Base-by-base conservation (phyloP, 92 coral and sea anemone genomes). In the Chrysogorgia sp. region DNA sequence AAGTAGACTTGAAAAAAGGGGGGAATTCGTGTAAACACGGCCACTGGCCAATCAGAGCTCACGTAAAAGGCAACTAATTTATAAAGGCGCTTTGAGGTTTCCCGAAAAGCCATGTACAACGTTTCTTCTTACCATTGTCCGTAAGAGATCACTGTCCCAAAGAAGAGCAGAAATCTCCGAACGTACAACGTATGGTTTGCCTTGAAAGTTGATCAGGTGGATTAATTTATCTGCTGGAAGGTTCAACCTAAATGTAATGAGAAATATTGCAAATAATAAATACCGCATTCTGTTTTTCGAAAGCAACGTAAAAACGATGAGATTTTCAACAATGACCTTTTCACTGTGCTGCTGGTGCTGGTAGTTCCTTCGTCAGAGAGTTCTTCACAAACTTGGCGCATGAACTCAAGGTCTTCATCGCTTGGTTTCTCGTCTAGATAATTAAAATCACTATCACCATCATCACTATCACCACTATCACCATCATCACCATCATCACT, bases 151-250 rank as follows among this genome's bases (percentile, higher is more conserved):
- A 67, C 88, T 85, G 40, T 96, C 97, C 99, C 99, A 96, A 26
- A 96, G 87, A 67, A 96, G 89, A 12, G 97, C 88, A 1, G 97
- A 89, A 53, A 94, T 87, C 72, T 94, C 98, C 31, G 97, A 91
- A 77, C 98, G 92, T 56, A 89, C 90, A 20, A 94, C 84, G 43
- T 83, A 84, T 0, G 98, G 97, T 48, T 68, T 90, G 72, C 48
- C 81, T 52, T 87, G 92, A 58, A 85, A 80, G 52, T 96, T 96
- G 63, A 96, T 88, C n/a, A 96, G 83, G 66, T 96, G 99, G 47
- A 96, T 75, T 41, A 83, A 62, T 63, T 79, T 74, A 14, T 72
- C 58, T 20, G 79, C 90, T 49, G 89, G 75, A 50, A 96, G 60
- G 34, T 76, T 59, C 33, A 96, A 82, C 76, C 97, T 92, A 25